Evolutionary conservation across 2,113 vertebrate genomes (phyloP).

Genomic region (Alethe diademata): DNA sequence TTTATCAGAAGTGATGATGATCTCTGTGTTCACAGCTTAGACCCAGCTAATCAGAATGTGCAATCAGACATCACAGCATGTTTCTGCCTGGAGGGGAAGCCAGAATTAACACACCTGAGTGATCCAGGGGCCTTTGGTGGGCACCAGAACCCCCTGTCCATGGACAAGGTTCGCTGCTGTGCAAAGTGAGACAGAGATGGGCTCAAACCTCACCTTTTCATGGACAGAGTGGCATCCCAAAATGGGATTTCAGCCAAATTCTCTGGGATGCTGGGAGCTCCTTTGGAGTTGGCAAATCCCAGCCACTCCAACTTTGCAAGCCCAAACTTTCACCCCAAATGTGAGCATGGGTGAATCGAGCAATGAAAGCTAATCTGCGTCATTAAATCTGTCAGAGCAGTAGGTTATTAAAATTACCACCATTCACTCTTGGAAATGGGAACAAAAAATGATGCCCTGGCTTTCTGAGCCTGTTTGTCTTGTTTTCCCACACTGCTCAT

Average conservation of each 20-base stretch:
- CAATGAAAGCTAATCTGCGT: constrained; percentile 51
- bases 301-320: constrained; percentile 30
- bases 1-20: not conserved
- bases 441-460: constrained; percentile 47
- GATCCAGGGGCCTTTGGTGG: not conserved
- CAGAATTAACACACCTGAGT: not conserved
- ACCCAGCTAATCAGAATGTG: not conserved
- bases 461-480: constrained; percentile 41
- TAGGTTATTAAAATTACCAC: constrained; percentile 66
- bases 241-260: not conserved
- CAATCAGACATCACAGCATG: rapidly evolving
- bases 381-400: constrained; percentile 50
- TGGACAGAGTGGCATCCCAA: not conserved
- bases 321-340: not conserved
- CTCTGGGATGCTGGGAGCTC: not conserved
- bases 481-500: constrained; percentile 28
- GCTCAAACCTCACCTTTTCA: rapidly evolving
- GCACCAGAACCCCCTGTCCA: not conserved
- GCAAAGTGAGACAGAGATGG: not conserved
- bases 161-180: not conserved
- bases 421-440: constrained; percentile 53
- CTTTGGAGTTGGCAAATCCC: not conserved
- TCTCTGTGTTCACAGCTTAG: rapidly evolving
- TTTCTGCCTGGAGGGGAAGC: not conserved
- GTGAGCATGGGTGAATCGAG: not conserved